phyloP scores from a whole-genome alignment of 2,113 vertebrate species.

The Vimba vimba region DNA sequence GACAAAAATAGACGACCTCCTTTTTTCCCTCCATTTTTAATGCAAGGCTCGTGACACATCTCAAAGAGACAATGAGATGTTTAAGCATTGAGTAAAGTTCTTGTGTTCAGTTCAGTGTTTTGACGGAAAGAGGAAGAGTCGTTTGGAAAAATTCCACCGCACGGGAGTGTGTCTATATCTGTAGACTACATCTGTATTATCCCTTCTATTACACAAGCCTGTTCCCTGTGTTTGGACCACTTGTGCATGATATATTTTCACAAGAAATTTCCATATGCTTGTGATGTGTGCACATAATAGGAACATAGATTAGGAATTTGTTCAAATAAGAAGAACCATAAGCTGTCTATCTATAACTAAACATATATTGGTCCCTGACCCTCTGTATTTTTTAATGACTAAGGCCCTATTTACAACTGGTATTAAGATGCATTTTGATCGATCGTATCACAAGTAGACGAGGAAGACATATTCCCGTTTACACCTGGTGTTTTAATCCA shows the following conservation, averaged over 20 bases:
- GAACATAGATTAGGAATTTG: too few relatives aligned
- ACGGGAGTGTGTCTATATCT: not conserved
- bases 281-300: too few relatives aligned
- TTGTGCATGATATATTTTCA: not conserved
- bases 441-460: too few relatives aligned
- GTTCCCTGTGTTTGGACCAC: not conserved
- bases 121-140: not conserved
- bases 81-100: conserved; percentile 38
- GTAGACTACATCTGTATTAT: not conserved
- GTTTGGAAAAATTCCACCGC: not conserved
- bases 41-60: conserved; percentile 1
- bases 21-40: conserved; percentile 1
- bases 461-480: too few relatives aligned
- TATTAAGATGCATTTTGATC: too few relatives aligned
- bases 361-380: too few relatives aligned
- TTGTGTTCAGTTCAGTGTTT: not conserved
- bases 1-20: conserved; percentile 14
- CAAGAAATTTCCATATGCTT: not conserved
- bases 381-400: not conserved
- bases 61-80: conserved; percentile 8
- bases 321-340: too few relatives aligned
- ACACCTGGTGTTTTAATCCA: too few relatives aligned
- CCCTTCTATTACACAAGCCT: not conserved
- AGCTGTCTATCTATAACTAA: too few relatives aligned
- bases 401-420: not conserved